Conservation (phyloP, 2,888 invertebrate genomes). For the Automeris io region DNA sequence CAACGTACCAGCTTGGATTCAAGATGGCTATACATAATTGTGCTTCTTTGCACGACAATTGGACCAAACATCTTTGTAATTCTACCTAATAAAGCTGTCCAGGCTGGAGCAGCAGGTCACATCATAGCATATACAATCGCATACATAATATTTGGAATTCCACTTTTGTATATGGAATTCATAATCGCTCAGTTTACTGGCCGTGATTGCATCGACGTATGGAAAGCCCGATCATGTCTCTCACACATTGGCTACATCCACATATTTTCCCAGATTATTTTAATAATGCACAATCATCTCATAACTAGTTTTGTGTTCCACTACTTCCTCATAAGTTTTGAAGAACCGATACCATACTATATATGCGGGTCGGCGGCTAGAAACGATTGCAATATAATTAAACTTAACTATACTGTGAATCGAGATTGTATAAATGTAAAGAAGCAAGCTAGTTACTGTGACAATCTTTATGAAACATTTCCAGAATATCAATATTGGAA, state of each 20-base stretch:
- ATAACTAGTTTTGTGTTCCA: conserved; percentile 43
- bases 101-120: conserved; percentile 38
- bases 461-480: conserved; percentile 35
- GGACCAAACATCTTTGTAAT: conserved; percentile 31
- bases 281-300: conserved; percentile 37
- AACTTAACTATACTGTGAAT: conserved; percentile 45
- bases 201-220: conserved; percentile 51
- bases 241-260: conserved; percentile 52
- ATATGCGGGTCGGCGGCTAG: conserved; percentile 46
- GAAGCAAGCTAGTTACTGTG: conserved; percentile 31
- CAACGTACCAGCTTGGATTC: conserved; percentile 18
- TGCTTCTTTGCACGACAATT: conserved; percentile 37
- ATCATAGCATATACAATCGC: conserved; percentile 25
- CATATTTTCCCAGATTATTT: conserved; percentile 39
- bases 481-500: conserved; percentile 61
- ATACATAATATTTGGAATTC: conserved; percentile 45
- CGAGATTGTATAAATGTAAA: conserved; percentile 41
- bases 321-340: conserved; percentile 59
- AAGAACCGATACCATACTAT: conserved; percentile 50
- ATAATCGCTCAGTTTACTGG: conserved; percentile 57
- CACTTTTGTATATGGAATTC: conserved; percentile 57
- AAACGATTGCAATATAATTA: conserved; percentile 36
- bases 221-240: conserved; percentile 46
- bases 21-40: conserved; percentile 28
- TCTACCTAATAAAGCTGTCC: conserved; percentile 32